These are phyloP conservation scores for Dallia pectoralis DNA, from an alignment of 2,797 vertebrate species.

Conservation along the genomic window DNA sequence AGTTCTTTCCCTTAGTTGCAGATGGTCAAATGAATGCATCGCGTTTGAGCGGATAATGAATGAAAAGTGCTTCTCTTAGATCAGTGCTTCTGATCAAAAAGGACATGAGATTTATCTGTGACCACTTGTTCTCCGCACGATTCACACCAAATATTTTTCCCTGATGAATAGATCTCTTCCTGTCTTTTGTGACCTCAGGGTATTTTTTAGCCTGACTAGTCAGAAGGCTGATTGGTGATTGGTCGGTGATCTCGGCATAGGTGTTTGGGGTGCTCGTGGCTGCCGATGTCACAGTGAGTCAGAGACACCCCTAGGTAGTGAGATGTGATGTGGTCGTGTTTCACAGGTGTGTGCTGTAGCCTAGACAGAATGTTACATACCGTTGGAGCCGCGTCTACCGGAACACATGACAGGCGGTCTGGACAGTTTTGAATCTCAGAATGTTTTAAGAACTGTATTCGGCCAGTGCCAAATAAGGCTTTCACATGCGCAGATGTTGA, in stretches of 20 bases:
- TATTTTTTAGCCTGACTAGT: conserved; percentile 58
- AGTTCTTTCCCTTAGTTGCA: not conserved
- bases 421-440: conserved; percentile 19
- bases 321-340: conserved; percentile 37
- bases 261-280: conserved; percentile 39
- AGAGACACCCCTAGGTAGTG: conserved; percentile 24
- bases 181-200: conserved; percentile 26
- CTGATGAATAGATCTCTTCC: conserved; percentile 13
- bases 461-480: not conserved
- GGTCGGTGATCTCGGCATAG: conserved; percentile 45
- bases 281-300: conserved; percentile 66
- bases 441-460: not conserved
- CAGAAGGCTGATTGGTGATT: conserved; percentile 41
- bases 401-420: conserved; percentile 26
- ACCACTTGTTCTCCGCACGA: not conserved
- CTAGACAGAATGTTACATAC: conserved; percentile 59
- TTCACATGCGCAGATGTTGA: not conserved
- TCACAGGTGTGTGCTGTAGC: conserved; percentile 59
- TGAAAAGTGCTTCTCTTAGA: not conserved
- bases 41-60: not conserved
- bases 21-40: not conserved
- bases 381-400: conserved; percentile 51
- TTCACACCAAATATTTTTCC: not conserved
- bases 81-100: not conserved
- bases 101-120: not conserved